Conservation (phyloP, 1,140 invertebrate genomes). For the Ceratitis capitata region DNA sequence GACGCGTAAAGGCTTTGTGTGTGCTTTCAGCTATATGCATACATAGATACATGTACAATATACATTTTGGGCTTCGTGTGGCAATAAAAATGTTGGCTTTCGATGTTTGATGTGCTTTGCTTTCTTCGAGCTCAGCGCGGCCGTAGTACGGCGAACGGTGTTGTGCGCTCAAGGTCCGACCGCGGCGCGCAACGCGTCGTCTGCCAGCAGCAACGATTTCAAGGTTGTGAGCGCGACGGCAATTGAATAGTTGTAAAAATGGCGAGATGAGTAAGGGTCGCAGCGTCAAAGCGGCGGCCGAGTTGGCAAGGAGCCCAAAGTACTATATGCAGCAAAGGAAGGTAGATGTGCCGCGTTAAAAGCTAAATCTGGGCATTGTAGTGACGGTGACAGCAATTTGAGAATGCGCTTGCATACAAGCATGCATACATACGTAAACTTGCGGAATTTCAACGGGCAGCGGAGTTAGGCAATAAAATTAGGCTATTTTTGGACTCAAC, state of each 20-base stretch:
- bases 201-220: not conserved
- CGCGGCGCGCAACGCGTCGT: not conserved
- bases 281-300: not conserved
- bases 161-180: not conserved
- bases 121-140: not conserved
- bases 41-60: no score
- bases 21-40: slow-evolving; percentile 20
- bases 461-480: not conserved
- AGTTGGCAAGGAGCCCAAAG: not conserved
- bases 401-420: slow-evolving; percentile 2
- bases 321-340: not conserved
- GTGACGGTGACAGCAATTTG: not conserved
- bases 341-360: no score
- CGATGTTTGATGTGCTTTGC: not conserved
- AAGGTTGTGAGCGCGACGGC: not conserved
- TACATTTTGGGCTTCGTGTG: slow-evolving; percentile 5
- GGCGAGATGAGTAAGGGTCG: not conserved
- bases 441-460: not conserved
- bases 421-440: not conserved
- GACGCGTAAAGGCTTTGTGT: not conserved
- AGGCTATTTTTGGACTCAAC: not conserved
- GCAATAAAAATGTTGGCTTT: slow-evolving; percentile 28
- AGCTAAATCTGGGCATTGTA: not conserved
- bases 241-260: not conserved
- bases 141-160: not conserved